Evolutionary conservation across 2,113 vertebrate genomes (phyloP), one percentile per base, ranked within the genome.

Genomic region (Chloropsis cyanopogon): DNA sequence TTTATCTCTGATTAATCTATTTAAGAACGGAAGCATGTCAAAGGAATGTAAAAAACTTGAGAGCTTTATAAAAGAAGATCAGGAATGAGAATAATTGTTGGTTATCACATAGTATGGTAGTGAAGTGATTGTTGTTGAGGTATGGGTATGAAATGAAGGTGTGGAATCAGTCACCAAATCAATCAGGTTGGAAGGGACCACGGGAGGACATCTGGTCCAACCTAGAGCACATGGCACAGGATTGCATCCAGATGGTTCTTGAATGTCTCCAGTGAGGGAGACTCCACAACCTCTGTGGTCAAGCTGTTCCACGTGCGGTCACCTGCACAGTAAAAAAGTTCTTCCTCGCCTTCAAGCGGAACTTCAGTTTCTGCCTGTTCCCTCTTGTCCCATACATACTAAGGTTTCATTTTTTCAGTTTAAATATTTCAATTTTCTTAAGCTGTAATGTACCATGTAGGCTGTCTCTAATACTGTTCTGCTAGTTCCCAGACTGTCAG

Each of bases 381-480:
- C 12, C 17, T 35, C 29, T 77, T 69, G 21, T 41, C 25, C 46
- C 46, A 2, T 64, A 18, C 25, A 9, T 82, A 46, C 31, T 44
- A 46, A 57, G 31, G 29, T 59, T 86, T 70, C 3, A 6, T 54
- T 65, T 90, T 61, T 84, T 69, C 52, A 12, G 17, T 66, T 73
- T 17, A 81, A 95, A 9, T 64, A 31, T 81, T 66, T 57, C 25
- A 22, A 5, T 12, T 92, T 86, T 54, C 11, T 72, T 50, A 41
- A 2, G 1, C 50, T 91, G 61, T 63, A 79, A 15, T 1, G 0
- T 14, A 17, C 6, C 7, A 4, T 29, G 31, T 75, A 35, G 33
- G 37, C 39, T 65, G 24, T 46, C 17, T 66, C 26, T 79, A 33
- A 19, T 44, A n/a, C 19, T 76, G 14, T 76, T 78, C n/a, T 81